Base-by-base conservation (phyloP, 2,113 vertebrate species). In the Trichomycterus rosablanca region DNA sequence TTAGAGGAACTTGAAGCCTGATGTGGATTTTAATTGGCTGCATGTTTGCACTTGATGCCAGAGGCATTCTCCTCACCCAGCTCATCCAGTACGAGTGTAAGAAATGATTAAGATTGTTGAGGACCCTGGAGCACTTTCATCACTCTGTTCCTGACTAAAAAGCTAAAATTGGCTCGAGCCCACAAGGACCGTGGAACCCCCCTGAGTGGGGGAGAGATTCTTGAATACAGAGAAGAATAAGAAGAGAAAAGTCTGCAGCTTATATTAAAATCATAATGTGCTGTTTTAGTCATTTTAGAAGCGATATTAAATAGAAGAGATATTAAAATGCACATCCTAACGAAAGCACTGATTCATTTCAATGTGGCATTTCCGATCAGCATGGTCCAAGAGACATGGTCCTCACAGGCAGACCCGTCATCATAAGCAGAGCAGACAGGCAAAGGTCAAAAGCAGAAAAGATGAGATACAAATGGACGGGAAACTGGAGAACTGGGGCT, bases 41-140 rank as follows among this genome's bases (percentile, higher is more conserved):
- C 15, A 24, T 50, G 35, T 34, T 28, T 60, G 5, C 55, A 59
- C 23, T 9, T 7, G 9, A 43, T 28, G 9, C 40, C 30, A 23
- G 18, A 4, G 14, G 55, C 8, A 8, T 5, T 28, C 6, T 18
- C 18, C 26, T 20, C 46, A 40, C 34, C 15, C 12, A 32, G 9
- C 16, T 49, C 2, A 12, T 24, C 14, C 26, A 12, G 35, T 10
- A n/a, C 51, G 16, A 51, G 39, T 45, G 48, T 56, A 14, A 55
- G 35, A 23, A 50, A 45, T 44, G 62, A 67, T 67, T 60, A 68
- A 65, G 71, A 61, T 67, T 28, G n/a, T 75, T 77, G 48, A 30
- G 53, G 61, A 34, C 14, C 8, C 22, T 67, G 28, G 59, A 64
- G 39, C 44, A 34, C 48, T 35, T 45, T 24, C 7, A 22, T 62